Conservation (phyloP, 1,140 invertebrate genomes). For the Ephestia elutella region DNA sequence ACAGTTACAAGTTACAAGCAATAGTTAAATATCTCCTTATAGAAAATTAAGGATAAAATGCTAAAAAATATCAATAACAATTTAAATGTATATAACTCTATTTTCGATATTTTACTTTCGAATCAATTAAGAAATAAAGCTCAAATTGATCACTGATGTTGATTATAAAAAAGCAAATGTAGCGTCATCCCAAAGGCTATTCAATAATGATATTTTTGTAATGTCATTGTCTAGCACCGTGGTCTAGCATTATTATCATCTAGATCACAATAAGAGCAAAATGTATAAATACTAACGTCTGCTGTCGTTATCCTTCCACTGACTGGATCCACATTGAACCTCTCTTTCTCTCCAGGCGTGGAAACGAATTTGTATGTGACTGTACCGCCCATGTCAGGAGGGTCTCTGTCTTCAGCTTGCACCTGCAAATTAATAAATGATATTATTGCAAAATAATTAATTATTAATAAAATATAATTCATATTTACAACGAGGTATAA, state of each 20-base stretch:
- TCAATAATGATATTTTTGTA: too few species aligned
- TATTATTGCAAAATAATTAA: neutral
- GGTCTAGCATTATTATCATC: neutral
- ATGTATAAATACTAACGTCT: conserved; percentile 69
- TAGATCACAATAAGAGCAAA: neutral
- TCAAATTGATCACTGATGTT: too few species aligned
- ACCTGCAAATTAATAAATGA: conserved; percentile 42
- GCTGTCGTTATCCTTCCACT: conserved; percentile 85
- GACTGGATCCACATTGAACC: conserved; percentile 84
- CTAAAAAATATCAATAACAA: too few species aligned
- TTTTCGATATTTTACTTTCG: too few species aligned
- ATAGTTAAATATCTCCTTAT: neutral
- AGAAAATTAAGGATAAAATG: neutral
- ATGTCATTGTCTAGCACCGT: too few species aligned
- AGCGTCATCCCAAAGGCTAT: too few species aligned
- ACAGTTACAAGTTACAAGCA: neutral
- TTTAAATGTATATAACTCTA: too few species aligned
- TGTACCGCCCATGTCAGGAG: conserved; percentile 83
- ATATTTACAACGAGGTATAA: too few species aligned
- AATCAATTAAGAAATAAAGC: too few species aligned
- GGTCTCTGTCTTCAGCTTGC: conserved; percentile 74
- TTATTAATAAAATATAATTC: too few species aligned
- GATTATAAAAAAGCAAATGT: too few species aligned
- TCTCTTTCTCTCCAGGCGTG: conserved; percentile 81
- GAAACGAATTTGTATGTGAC: conserved; percentile 88